Base-by-base conservation (phyloP, 2,888 invertebrate species). In the Drosophila yooni region DNA sequence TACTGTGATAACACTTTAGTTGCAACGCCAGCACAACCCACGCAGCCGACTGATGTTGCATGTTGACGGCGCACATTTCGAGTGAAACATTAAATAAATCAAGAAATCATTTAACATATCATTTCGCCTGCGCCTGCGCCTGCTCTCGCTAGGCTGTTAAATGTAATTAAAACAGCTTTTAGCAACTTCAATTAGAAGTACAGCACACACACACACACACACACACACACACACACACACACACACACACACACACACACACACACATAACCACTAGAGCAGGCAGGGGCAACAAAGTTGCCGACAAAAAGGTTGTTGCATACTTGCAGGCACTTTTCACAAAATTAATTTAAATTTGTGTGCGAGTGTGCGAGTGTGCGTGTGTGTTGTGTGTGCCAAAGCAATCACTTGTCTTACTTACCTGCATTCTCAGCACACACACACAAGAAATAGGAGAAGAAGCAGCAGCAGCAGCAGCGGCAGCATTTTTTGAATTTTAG, bases 91-190 rank as follows among this genome's bases (percentile, higher is more conserved):
- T n/a, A 59, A 64, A 31, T 15, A 50, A 70, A 63, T 46, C 40
- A 21, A 29, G n/a, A 52, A 21, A 38, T 11, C 4, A 60, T 10
- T 33, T n/a, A 21, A 5, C 11, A 38, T 13, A 46, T 46, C 21
- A 43, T 43, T 43, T 46, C 7, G 15, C 29, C 27, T 18, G 21
- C 36, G 34, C 25, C 50, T 51, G 50, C 50, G 51, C 29, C 70
- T 54, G 15, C 27, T 40, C 27, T 18, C 61, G 50, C 57, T n/a
- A 36, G 50, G 74, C 50, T 57, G 52, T 76, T 69, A 88, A 88
- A 88, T 88, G 83, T 84, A 84, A 84, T 84, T 84, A 86, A 88
- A 84, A 88, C 81, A 69, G 83, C 81, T 86, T 86, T 88, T 78
- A 83, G 81, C 86, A 74, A 65, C 89, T 74, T 84, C 83, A 84